Percentiles rank a stretch among this genome's conserved stretches.
phyloP scores from a whole-genome alignment of 2,888 invertebrate genomes.

The Drosophila nr. medialis region DNA sequence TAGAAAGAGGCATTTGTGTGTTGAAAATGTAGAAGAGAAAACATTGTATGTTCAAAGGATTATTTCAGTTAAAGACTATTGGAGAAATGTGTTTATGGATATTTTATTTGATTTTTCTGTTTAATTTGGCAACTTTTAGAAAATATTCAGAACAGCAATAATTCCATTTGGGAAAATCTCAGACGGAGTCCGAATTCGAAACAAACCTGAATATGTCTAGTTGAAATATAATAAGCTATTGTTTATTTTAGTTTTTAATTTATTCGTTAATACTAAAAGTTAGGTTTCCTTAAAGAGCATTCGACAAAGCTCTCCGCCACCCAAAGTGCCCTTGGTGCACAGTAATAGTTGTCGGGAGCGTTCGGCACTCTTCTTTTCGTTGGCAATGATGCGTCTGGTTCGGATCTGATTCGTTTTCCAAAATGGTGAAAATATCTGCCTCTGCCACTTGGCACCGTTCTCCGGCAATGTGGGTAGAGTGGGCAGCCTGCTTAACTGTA shows the following conservation, averaged over 20 bases:
- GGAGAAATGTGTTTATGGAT: neutral
- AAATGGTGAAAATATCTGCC: slow-evolving; percentile 26
- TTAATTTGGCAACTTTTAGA: slow-evolving; percentile 1
- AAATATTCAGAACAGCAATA: neutral
- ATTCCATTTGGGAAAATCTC: neutral
- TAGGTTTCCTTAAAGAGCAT: slow-evolving; percentile 77
- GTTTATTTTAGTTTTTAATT: neutral
- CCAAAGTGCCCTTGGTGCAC: slow-evolving; percentile 61
- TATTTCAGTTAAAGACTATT: neutral
- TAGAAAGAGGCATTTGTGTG: neutral
- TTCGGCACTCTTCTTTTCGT: slow-evolving; percentile 77
- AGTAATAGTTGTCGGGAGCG: slow-evolving; percentile 73
- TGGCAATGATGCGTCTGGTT: slow-evolving; percentile 75
- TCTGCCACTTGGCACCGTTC: slow-evolving; percentile 1
- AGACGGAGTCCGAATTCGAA: slow-evolving; percentile 2
- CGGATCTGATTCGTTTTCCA: slow-evolving; percentile 54
- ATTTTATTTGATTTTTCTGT: neutral
- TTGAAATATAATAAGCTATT: slow-evolving; percentile 13
- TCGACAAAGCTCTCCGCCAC: slow-evolving; percentile 76
- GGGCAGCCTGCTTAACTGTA: neutral
- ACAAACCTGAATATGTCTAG: slow-evolving; percentile 34
- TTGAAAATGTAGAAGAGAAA: neutral
- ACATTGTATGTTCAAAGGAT: neutral
- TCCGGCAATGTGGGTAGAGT: neutral
- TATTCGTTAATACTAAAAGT: slow-evolving; percentile 15